Base-by-base conservation (phyloP, 2,113 vertebrate species). In the Entomyzon cyanotis region DNA sequence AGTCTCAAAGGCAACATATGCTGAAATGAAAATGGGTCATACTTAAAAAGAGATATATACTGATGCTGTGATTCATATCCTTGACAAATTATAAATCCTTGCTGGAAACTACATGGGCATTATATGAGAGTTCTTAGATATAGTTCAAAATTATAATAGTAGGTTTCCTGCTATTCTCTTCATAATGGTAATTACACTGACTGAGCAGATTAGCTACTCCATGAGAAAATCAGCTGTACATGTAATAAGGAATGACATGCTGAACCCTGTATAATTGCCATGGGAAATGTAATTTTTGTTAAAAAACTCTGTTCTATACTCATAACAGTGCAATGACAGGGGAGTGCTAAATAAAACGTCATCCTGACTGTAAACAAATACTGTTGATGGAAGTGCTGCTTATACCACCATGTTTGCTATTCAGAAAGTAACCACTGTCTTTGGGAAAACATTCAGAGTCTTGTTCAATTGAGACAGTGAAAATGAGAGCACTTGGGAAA, bases 401-500 rank as follows among this genome's bases (percentile, higher is more conserved):
- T 91, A 76, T 68, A 82, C 60, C 30, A 73, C 59, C 55, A 78
- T 50, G 63, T 92, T 86, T 96, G 71, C 42, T 42, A 94, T 96
- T 93, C 90, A 82, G 90, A 83, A 94, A 83, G 63, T 87, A 93
- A 80, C 88, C 15, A 30, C 1, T 2, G 31, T 62, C 93, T 95
- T 94, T 63, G 93, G 94, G 97, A 96, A 94, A 93, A 77, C 83
- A 82, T 90, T 94, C 83, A 89, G 83, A 59, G 67, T 79, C 75
- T 67, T 31, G 46, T 58, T 96, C 95, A 94, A 10, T 24, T 44
- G 95, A 96, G 93, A 87, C 73, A 90, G 88, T 53, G 92, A 89
- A 97, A 97, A 95, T 83, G 87, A 97, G 89, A 69, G 80, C 83
- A 92, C 84, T 89, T 96, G 42, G 95, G 93, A 82, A 95, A 94